Conservation (phyloP, 2,797 vertebrate genomes). For the Squalus acanthias region DNA sequence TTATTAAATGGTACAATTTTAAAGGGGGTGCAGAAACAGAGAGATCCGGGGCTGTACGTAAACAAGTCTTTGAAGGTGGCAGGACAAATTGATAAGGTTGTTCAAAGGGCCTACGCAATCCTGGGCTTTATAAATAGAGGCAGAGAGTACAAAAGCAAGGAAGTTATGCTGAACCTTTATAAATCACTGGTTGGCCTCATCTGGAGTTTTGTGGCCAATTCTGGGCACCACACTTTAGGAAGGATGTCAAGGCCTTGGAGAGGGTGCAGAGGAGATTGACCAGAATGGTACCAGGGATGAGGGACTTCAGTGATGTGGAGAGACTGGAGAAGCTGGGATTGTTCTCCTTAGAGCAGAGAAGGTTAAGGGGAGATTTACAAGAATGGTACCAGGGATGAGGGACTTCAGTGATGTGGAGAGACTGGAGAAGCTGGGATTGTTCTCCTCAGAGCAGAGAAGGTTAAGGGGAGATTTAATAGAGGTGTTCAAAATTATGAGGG, state of each 20-base stretch:
- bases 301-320: neutral
- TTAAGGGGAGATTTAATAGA: neutral
- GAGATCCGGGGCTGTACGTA: neutral
- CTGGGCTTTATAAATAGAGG: neutral
- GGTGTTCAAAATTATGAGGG: neutral
- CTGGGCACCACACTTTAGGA: neutral
- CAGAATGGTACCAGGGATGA: too few relatives aligned
- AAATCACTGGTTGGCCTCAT: neutral
- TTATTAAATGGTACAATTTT: neutral
- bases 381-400: too few relatives aligned
- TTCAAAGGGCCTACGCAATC: neutral
- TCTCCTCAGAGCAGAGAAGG: neutral
- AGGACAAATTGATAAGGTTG: neutral
- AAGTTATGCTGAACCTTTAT: neutral
- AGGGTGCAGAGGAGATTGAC: too few relatives aligned
- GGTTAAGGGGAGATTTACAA: neutral
- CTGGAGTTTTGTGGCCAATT: neutral
- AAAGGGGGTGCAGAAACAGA: neutral
- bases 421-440: neutral
- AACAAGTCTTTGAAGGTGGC: neutral
- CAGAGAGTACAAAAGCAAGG: too few relatives aligned
- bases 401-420: neutral
- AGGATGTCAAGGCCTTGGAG: too few relatives aligned
- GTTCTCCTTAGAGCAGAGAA: neutral
- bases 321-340: neutral